Base-by-base conservation (phyloP, 2,888 invertebrate species). In the Hofmannophila pseudospretella region DNA sequence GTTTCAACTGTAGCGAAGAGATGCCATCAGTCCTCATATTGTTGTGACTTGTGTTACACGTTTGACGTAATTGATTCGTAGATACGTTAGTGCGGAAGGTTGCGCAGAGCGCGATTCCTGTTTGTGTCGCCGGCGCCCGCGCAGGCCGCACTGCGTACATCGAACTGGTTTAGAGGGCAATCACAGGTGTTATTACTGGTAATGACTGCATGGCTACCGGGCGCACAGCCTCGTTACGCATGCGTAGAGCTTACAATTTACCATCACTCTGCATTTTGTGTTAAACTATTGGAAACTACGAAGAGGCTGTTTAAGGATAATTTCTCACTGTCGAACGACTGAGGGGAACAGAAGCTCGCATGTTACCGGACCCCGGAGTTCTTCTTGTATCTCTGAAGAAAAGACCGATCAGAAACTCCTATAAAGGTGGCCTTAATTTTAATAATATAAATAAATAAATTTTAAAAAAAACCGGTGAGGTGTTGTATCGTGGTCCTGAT, bases 21-120 rank as follows among this genome's bases (percentile, higher is more conserved):
- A 16, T 23, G 23, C 23, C 8, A 23, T 23, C 23, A 23, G 23
- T 23, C 8, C n/a, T 23, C 20, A 8, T 20, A 20, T 20, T 20
- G 20, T 20, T 7, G n/a, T n/a, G n/a, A n/a, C n/a, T n/a, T n/a
- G 8, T 20, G 20, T 20, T 20, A 20, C 20, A 4, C 8, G 23
- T 23, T 23, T 23, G 23, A 7, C 8, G 23, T 23, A 23, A 23
- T 23, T 23, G 23, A 23, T 23, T 23, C n/a, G n/a, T 27, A 11
- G 7, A 66, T 65, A 45, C 47, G 58, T 56, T n/a, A 41, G 45
- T 58, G 59, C 66, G 67, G 68, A 66, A 67, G 62, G 27, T 9
- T 8, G 65, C 61, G 55, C 54, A 44, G 44, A 67, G 61, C 66
- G 68, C 70, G 54, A 69, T 71, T 76, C 78, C 76, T 74, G 76